Evolutionary conservation across 2,113 vertebrate species (phyloP).

Genomic region (Phycodurus eques): DNA sequence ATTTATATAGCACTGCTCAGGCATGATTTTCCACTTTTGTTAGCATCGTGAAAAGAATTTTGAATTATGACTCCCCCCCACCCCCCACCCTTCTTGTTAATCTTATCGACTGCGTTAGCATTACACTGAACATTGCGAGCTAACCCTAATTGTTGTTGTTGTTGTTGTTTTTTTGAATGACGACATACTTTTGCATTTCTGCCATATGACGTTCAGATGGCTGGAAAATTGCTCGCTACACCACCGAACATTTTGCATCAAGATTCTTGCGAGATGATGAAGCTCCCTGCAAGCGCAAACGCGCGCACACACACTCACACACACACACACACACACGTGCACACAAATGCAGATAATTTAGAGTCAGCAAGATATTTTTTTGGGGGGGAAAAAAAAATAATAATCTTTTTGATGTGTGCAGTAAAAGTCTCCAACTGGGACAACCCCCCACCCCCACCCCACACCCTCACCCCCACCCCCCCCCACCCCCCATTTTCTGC

Average conservation of each 20-base stretch:
- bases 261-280: neutral
- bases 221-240: neutral
- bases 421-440: conserved; percentile 10
- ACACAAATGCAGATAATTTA: neutral
- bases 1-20: too few relatives aligned
- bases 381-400: too few relatives aligned
- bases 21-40: too few relatives aligned
- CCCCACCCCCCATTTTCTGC: neutral
- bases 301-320: neutral
- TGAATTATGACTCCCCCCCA: too few relatives aligned
- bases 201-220: too few relatives aligned
- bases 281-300: neutral
- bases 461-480: neutral
- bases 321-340: neutral
- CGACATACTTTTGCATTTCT: too few relatives aligned
- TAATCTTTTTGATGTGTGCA: neutral
- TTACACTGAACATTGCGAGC: too few relatives aligned
- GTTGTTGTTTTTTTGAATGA: too few relatives aligned
- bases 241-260: neutral
- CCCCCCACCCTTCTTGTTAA: too few relatives aligned
- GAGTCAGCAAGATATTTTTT: neutral
- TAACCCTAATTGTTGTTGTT: too few relatives aligned
- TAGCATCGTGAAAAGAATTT: too few relatives aligned
- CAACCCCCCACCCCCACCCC: neutral
- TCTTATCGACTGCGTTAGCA: too few relatives aligned